Conservation (phyloP, 1,140 invertebrate genomes). For the Formica selysi region DNA sequence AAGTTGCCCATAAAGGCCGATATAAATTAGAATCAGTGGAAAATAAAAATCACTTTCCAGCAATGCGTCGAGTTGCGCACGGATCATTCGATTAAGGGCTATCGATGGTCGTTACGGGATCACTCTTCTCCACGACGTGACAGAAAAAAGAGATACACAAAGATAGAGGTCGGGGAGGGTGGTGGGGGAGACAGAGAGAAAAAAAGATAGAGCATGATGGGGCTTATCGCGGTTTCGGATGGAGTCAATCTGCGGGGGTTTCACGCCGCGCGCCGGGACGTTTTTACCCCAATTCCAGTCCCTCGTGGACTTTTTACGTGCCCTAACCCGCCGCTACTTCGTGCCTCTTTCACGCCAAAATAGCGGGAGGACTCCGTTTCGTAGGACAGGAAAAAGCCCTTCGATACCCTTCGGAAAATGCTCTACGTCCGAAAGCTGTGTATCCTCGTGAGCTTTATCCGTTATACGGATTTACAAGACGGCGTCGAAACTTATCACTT, state of each 20-base stretch:
- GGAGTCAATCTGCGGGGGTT: constrained; percentile 76
- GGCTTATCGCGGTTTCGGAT: constrained; percentile 84
- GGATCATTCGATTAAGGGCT: constrained; percentile 85
- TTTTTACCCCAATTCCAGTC: constrained; percentile 74
- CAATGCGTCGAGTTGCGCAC: constrained; percentile 59
- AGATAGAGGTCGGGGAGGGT: neutral
- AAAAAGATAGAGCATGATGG: constrained; percentile 60
- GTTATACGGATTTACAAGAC: constrained; percentile 30
- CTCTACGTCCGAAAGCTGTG: neutral
- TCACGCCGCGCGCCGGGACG: constrained; percentile 23
- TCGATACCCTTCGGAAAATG: constrained; percentile 1
- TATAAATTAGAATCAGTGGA: constrained; percentile 85
- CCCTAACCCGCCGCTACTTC: constrained; percentile 8
- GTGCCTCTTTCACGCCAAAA: constrained; percentile 25
- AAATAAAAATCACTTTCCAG: constrained; percentile 86
- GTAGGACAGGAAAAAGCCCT: neutral
- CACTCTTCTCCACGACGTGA: constrained; percentile 14
- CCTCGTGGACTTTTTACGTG: constrained; percentile 70
- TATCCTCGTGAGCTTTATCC: neutral
- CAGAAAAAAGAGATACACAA: constrained; percentile 30
- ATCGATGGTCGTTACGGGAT: constrained; percentile 85
- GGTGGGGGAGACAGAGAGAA: neutral
- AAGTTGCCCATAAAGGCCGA: constrained; percentile 33
- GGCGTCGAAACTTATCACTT: neutral
- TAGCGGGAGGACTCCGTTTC: constrained; percentile 22